Evolutionary conservation across 2,113 vertebrate species (phyloP), one percentile per base, ranked within the genome.

Genomic region (Panthera tigris): DNA sequence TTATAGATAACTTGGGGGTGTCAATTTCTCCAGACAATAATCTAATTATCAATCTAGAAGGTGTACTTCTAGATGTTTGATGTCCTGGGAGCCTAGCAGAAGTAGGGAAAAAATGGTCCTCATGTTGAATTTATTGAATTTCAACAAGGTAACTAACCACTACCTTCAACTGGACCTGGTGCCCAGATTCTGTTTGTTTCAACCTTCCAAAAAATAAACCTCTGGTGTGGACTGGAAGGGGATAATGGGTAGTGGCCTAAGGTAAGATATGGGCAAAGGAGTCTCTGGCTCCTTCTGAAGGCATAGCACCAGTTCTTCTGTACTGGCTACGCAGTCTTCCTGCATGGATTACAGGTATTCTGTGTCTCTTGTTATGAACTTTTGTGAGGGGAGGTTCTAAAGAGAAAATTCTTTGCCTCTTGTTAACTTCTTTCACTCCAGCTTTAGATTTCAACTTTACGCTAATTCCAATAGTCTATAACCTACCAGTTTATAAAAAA

Each of bases 331-430:
- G 23, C 11, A 88, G 9, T 39, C 0, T 66, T 41, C 21, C 3
- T 13, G 3, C 5, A 36, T 31, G 21, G 1, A 7, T 61, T 48
- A 89, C 0, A 25, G 15, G 3, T 55, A 45, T 79, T 4, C 0
- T n/a, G 14, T 27, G 27, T 57, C 36, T 39, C 21, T 1, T 33
- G 0, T 71, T 63, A 48, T 52, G 18, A 61, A 14, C 31, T 33
- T 73, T 63, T 33, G 9, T 45, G 31, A 48, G 39, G 3, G n/a
- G 8, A 50, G 25, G 16, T 89, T 90, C 36, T 52, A n/a, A 85
- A 90, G 61, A 74, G 31, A 18, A 33, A 33, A 74, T 79, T 12
- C 57, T 66, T n/a, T 80, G 16, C 69, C 10, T 78, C 27, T 80
- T 68, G 2, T 90, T 89, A 48, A 27, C 9, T 36, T 57, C 13